Evolutionary conservation across 2,888 invertebrate species (phyloP), one percentile per base, ranked within the genome.

Genomic region (Gasteruption jaculator): DNA sequence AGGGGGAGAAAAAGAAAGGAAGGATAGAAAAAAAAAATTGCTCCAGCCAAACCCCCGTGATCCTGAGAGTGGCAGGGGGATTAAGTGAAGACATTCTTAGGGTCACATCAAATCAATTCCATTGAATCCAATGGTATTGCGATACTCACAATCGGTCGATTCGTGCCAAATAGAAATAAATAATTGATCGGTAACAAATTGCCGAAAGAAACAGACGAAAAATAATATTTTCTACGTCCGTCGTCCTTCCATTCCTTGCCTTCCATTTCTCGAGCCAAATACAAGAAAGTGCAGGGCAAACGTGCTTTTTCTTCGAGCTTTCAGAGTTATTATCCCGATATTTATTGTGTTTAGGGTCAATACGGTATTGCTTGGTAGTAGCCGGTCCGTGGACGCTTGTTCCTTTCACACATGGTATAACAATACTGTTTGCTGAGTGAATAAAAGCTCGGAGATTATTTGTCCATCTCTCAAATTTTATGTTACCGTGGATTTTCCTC

Each of bases 261-360:
- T n/a, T n/a, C n/a, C n/a, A n/a, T n/a, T n/a, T n/a, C n/a, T n/a
- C n/a, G n/a, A n/a, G n/a, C n/a, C n/a, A n/a, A n/a, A n/a, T n/a
- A n/a, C n/a, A n/a, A n/a, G n/a, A n/a, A n/a, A n/a, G n/a, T n/a
- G n/a, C n/a, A n/a, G n/a, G n/a, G n/a, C n/a, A n/a, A n/a, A n/a
- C 49, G 55, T 45, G 44, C 40, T 47, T 48, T 41, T 26, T 47
- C 32, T 40, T 40, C 39, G 51, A 60, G 66, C 67, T 68, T 65
- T 66, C 51, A 66, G 56, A 56, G 62, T 67, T 67, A 68, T 68
- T 65, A 65, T 66, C 59, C 57, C 54, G 56, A 61, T 62, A 60
- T 61, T 63, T 59, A 54, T 54, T 54, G 55, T 58, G 54, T 54
- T 50, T 49, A 47, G 57, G 57, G 59, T 58, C 54, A 50, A 50